Conservation (phyloP, 53 echinoderm and acorn worm genomes). For the Paracentrotus lividus region DNA sequence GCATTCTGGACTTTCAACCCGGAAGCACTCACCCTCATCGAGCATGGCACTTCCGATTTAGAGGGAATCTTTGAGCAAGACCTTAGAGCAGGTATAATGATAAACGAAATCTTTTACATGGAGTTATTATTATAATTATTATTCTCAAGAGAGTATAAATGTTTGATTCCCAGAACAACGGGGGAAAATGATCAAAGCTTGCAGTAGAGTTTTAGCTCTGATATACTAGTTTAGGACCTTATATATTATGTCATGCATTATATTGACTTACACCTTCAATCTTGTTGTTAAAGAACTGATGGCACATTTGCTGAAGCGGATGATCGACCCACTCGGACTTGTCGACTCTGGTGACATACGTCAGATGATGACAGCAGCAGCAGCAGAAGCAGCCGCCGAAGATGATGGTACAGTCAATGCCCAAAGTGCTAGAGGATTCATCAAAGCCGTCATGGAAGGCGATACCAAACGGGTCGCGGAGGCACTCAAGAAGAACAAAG, state of each 20-base stretch:
- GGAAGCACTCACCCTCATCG: constrained; percentile 1
- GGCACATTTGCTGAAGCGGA: not conserved
- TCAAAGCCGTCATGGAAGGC: constrained; percentile 35
- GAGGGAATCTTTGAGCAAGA: constrained; percentile 62
- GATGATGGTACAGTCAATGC: not conserved
- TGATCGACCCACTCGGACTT: not conserved
- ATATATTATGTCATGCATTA: too few species aligned
- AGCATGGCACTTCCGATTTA: not conserved
- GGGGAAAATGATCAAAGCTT: too few species aligned
- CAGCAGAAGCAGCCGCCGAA: not conserved
- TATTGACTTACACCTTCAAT: too few species aligned
- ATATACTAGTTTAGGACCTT: too few species aligned
- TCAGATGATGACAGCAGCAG: not conserved
- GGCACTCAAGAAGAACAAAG: constrained; percentile 23
- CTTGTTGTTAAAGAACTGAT: not conserved
- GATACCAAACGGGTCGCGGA: constrained; percentile 19
- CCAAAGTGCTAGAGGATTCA: not conserved
- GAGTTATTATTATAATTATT: too few species aligned
- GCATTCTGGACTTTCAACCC: constrained; percentile 64
- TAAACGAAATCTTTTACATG: too few species aligned
- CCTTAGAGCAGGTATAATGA: constrained; percentile 39
- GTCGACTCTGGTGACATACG: constrained; percentile 24
- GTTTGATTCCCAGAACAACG: too few species aligned
- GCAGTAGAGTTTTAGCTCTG: too few species aligned
- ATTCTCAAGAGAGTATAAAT: too few species aligned